Evolutionary conservation across 2,888 invertebrate genomes (phyloP).

Genomic region (Apamea anceps): DNA sequence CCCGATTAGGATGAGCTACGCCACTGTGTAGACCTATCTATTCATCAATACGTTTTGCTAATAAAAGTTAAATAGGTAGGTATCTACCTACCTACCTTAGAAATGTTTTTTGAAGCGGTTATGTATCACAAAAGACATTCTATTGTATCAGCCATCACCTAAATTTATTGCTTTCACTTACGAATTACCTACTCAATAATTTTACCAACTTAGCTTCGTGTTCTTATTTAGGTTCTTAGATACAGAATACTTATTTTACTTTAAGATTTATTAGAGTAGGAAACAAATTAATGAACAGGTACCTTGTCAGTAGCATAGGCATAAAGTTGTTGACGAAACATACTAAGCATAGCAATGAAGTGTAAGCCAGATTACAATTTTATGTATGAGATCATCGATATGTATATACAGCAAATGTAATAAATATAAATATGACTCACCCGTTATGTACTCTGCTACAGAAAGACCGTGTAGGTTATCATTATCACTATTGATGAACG

Average conservation of each 20-base stretch:
- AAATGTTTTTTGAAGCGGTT: background rate
- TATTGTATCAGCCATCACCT: background rate
- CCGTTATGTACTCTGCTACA: conserved; percentile 85
- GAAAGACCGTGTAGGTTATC: conserved; percentile 89
- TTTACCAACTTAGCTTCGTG: background rate
- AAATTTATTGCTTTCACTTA: background rate
- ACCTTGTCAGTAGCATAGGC: conserved; percentile 5
- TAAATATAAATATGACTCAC: conserved; percentile 91
- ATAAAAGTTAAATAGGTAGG: background rate
- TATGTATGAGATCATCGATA: conserved; percentile 89
- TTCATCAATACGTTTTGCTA: background rate
- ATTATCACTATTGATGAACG: conserved; percentile 84
- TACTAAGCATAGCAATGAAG: conserved; percentile 70
- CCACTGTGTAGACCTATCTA: background rate
- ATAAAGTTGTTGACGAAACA: conserved; percentile 56
- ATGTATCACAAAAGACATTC: background rate
- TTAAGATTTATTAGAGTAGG: background rate
- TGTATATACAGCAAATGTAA: conserved; percentile 86
- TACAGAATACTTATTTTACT: background rate
- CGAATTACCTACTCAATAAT: background rate
- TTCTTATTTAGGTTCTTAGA: background rate
- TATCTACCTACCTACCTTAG: background rate
- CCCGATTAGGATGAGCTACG: too few species aligned
- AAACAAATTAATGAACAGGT: conserved; percentile 18
- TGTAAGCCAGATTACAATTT: conserved; percentile 73